These are phyloP conservation scores for Chloromyia formosa DNA, from an alignment of 2,888 invertebrate species.

Conservation along the genomic window DNA sequence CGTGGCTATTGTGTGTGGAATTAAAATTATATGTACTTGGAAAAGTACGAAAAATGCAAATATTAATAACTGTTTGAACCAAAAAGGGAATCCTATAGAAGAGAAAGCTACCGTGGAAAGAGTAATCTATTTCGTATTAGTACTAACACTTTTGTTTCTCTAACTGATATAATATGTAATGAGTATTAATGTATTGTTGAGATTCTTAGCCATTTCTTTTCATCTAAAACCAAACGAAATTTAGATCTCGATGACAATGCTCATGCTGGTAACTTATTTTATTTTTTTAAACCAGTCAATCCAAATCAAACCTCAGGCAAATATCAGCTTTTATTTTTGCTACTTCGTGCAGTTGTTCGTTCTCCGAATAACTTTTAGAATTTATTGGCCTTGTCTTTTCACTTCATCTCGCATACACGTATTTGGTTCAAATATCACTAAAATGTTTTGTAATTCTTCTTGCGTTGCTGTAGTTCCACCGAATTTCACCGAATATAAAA, in stretches of 20 bases:
- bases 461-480: background rate
- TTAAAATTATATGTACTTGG: no score
- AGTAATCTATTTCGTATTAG: background rate
- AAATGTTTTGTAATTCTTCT: background rate
- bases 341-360: background rate
- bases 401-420: conserved; percentile 9
- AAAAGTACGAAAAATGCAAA: background rate
- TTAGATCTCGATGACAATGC: background rate
- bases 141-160: background rate
- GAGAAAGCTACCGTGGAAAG: background rate
- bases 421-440: conserved; percentile 44
- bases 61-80: background rate
- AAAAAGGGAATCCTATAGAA: background rate
- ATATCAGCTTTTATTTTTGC: background rate
- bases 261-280: background rate
- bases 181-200: background rate
- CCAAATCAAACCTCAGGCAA: background rate
- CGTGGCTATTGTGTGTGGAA: no score
- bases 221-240: background rate
- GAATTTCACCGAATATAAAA: background rate
- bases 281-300: background rate
- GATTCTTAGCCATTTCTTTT: background rate
- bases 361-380: background rate
- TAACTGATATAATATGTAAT: background rate
- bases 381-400: background rate